Evolutionary conservation across 2,888 invertebrate genomes (phyloP), one percentile per base, ranked within the genome.

Genomic region (Cremastinae sp.): DNA sequence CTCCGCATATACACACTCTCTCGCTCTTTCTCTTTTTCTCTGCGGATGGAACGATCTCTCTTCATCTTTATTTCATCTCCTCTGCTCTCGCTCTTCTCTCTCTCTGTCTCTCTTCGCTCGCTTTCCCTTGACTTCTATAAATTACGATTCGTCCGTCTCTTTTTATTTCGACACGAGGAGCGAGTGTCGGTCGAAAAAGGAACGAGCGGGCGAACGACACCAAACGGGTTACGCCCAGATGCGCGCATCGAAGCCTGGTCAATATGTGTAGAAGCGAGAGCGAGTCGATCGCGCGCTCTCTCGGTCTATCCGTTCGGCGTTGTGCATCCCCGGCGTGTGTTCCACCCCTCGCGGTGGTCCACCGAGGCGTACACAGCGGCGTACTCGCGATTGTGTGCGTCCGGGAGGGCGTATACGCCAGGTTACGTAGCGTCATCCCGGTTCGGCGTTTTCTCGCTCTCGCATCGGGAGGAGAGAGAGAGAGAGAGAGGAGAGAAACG

Each of bases 211-310:
- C 83, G 81, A 81, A 79, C 79, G 81, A 85, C 83, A 85, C 83
- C 85, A 86, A 88, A 89, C 87, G 87, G 89, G 89, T 88, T 88
- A 89, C 89, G 89, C 89, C 89, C 89, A 89, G 89, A 89, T 89
- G 89, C 89, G 89, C 89, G 87, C 89, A 89, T 89, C 89, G 89
- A 89, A 89, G 83, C 83, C 89, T 88, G 89, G 89, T 89, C 89
- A 89, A 89, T 89, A 89, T 84, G 85, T 68, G 62, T 59, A 20
- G 36, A 5, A 58, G 58, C 16, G 72, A 59, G 62, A 78, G 58
- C 43, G 66, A 47, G 54, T 43, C 14, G 16, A 45, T 56, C 66
- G 38, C 53, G 16, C 74, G 71, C 72, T 78, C 76, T 64, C 80
- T 69, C 59, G 68, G 62, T 58, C 54, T 70, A 56, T 70, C 68